A percentile compares a stretch with the other conserved stretches of the same genome.
Evolutionary conservation across 2,888 invertebrate species (phyloP).

Genomic region (Amphiduros pacificus): DNA sequence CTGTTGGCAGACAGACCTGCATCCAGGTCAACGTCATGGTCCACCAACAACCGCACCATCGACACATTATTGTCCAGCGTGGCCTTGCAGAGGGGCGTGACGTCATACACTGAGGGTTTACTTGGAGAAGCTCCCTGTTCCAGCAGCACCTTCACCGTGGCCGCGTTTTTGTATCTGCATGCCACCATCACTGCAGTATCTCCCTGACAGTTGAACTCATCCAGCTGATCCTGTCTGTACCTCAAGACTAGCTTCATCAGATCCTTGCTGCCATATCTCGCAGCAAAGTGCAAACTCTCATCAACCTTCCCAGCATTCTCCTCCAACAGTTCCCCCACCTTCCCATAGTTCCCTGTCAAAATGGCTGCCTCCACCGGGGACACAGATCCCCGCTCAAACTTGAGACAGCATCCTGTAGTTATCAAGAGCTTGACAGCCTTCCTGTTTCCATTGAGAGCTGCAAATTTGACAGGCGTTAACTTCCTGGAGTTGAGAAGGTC

Average conservation of each 20-base stretch:
- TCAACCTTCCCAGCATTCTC: not conserved
- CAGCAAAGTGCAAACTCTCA: slow-evolving; percentile 10
- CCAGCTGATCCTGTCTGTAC: not conserved
- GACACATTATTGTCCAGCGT: not conserved
- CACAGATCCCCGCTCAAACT: not conserved
- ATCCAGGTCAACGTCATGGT: not conserved
- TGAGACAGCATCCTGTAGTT: not conserved
- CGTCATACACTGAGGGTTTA: not conserved
- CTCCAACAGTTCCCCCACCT: not conserved
- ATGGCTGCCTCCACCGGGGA: slow-evolving; percentile 1
- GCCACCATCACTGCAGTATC: slow-evolving; percentile 1
- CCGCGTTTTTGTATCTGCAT: not conserved
- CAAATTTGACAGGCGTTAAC: not conserved
- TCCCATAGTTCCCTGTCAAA: not conserved
- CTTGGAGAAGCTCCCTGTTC: not conserved
- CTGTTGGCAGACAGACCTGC: not conserved
- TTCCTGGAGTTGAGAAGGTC: not conserved
- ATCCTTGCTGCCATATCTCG: not conserved
- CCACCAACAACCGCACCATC: not conserved
- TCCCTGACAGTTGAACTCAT: not conserved
- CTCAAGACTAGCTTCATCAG: not conserved
- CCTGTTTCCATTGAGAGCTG: not conserved
- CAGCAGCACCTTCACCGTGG: not conserved
- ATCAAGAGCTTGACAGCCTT: not conserved
- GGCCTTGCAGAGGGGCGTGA: not conserved